phyloP scores from a whole-genome alignment of 2,888 invertebrate species.

The Pyrgus malvae region DNA sequence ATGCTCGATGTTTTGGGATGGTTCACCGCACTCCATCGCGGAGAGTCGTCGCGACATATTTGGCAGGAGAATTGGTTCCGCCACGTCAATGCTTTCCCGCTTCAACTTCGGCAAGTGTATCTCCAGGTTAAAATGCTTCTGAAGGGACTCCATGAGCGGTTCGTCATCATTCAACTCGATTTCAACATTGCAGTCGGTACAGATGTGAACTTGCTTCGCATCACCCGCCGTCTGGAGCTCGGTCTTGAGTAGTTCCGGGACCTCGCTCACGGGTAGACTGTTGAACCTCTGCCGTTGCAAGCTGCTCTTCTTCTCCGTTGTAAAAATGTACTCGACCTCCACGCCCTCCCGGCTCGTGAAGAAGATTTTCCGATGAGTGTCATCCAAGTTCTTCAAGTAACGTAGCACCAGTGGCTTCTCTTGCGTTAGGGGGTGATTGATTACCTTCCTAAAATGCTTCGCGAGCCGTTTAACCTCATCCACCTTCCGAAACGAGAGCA shows the following conservation, averaged over 20 bases:
- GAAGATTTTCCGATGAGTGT: constrained; percentile 60
- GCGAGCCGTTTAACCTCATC: constrained; percentile 68
- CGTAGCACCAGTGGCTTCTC: constrained; percentile 48
- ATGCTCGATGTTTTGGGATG: constrained; percentile 53
- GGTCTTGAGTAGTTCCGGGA: constrained; percentile 68
- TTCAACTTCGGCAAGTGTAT: constrained; percentile 66
- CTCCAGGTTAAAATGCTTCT: constrained; percentile 67
- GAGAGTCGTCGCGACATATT: constrained; percentile 72
- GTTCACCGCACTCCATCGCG: constrained; percentile 62
- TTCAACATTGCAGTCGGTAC: constrained; percentile 70
- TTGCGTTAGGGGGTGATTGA: constrained; percentile 61
- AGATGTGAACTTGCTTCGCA: constrained; percentile 71
- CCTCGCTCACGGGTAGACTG: constrained; percentile 71
- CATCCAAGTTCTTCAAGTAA: constrained; percentile 58
- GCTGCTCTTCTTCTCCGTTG: constrained; percentile 72
- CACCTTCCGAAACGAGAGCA: constrained; percentile 65
- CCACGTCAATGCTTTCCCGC: constrained; percentile 69
- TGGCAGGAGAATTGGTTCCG: constrained; percentile 66
- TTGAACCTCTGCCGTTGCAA: constrained; percentile 72
- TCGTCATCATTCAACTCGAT: constrained; percentile 70
- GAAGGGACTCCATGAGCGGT: constrained; percentile 71
- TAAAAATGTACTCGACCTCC: constrained; percentile 74
- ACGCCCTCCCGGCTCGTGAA: constrained; percentile 62
- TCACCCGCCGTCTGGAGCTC: constrained; percentile 58
- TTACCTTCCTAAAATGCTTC: constrained; percentile 59